These are phyloP conservation scores for Urocolius indicus DNA, from an alignment of 2,113 vertebrate species.

Conservation along the genomic window DNA sequence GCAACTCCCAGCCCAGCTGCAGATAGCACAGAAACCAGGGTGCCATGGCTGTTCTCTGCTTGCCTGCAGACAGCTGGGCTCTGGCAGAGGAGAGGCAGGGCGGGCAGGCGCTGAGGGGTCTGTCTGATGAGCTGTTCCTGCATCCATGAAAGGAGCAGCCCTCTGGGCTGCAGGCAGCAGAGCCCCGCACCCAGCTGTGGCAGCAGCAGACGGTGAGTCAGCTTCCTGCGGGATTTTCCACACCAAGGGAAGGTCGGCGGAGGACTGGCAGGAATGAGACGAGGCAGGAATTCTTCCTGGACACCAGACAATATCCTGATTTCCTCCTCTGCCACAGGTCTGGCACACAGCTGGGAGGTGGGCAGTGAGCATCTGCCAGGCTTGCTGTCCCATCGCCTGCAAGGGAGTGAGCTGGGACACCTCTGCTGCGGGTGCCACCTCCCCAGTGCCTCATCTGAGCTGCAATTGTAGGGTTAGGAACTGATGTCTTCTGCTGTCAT, in stretches of 20 bases:
- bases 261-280: conserved; percentile 38
- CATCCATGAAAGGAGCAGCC: background rate
- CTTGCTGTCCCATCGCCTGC: background rate
- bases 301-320: conserved; percentile 40
- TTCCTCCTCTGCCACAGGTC: conserved; percentile 53
- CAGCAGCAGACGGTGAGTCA: conserved; percentile 51
- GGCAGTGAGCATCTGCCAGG: background rate
- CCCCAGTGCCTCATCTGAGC: background rate
- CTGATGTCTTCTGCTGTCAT: background rate
- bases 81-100: background rate
- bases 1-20: background rate
- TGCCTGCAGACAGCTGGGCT: background rate
- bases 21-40: background rate
- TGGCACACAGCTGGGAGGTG: conserved; percentile 7
- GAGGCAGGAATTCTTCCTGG: conserved; percentile 56
- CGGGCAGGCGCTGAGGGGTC: rapidly evolving
- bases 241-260: background rate
- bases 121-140: background rate
- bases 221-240: conserved; percentile 60
- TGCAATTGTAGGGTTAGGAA: rapidly evolving
- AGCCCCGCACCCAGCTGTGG: background rate
- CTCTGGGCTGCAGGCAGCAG: background rate
- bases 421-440: background rate
- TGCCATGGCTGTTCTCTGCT: background rate
- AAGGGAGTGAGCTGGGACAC: background rate